These are phyloP conservation scores for Melanaphis sacchari DNA, from an alignment of 1,140 invertebrate species.

Conservation along the genomic window DNA sequence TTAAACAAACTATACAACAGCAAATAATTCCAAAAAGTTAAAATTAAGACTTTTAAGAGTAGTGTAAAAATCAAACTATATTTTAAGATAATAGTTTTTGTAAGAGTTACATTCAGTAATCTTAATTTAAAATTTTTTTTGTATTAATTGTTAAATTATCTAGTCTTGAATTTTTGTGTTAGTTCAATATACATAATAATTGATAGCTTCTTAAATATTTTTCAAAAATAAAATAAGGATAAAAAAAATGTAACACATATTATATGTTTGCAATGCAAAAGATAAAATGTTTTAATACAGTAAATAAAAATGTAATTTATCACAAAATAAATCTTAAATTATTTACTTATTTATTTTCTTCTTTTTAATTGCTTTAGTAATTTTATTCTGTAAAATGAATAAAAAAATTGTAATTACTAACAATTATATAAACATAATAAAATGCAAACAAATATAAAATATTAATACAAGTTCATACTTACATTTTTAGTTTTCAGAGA, in stretches of 20 bases:
- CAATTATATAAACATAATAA: not conserved
- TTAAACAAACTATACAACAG: too few relatives aligned
- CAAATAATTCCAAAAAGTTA: too few relatives aligned
- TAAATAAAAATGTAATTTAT: not conserved
- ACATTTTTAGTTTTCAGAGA: slow-evolving; percentile 21
- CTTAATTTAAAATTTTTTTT: too few relatives aligned
- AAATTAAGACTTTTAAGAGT: too few relatives aligned
- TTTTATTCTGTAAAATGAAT: slow-evolving; percentile 24
- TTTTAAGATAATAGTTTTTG: too few relatives aligned
- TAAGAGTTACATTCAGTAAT: too few relatives aligned
- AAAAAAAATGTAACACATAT: not conserved
- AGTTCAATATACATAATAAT: not conserved
- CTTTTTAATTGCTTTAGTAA: not conserved
- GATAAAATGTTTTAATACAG: not conserved
- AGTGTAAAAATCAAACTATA: too few relatives aligned
- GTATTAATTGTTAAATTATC: too few relatives aligned
- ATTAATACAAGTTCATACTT: not conserved
- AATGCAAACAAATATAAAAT: not conserved
- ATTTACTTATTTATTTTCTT: slow-evolving; percentile 16
- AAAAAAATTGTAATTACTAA: not conserved
- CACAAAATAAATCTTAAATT: not conserved
- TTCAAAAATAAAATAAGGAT: not conserved
- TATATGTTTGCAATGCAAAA: too few relatives aligned
- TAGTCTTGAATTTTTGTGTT: too few relatives aligned
- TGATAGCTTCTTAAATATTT: too few relatives aligned